phyloP scores from a whole-genome alignment of 2,113 vertebrate species.

The Melanerpes aurifrons region DNA sequence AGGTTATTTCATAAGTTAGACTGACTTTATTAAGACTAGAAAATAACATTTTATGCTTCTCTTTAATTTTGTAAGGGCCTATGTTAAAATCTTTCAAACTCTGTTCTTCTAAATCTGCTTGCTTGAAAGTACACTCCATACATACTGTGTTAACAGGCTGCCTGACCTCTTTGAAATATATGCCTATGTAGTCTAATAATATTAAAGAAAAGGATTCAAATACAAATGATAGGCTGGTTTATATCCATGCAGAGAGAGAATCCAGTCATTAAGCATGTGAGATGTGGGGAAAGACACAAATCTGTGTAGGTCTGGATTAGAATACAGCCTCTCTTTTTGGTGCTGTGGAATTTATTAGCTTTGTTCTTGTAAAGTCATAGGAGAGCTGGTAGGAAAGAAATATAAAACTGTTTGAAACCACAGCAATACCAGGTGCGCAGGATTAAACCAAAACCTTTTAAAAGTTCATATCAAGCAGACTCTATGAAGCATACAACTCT shows the following conservation, averaged over 20 bases:
- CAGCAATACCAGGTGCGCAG: conserved; percentile 38
- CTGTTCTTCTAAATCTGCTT: not conserved
- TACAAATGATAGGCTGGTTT: conserved; percentile 44
- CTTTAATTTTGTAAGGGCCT: not conserved
- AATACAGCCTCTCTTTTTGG: conserved; percentile 37
- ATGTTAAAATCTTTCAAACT: conserved; percentile 7
- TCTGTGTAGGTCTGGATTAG: not conserved
- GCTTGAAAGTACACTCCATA: not conserved
- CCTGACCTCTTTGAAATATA: conserved; percentile 20
- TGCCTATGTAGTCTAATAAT: conserved; percentile 29
- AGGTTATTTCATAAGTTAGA: not conserved
- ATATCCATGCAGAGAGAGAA: conserved; percentile 1
- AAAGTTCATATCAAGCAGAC: not conserved
- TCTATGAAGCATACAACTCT: not conserved
- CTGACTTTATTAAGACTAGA: conserved; percentile 23
- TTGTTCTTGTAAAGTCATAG: conserved; percentile 43
- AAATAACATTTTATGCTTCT: conserved; percentile 26
- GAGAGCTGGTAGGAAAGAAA: conserved; percentile 29
- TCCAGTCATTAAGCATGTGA: not conserved
- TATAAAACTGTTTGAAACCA: conserved; percentile 14
- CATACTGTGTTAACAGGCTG: conserved; percentile 38
- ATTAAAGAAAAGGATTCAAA: conserved; percentile 2
- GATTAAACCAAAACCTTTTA: conserved; percentile 32
- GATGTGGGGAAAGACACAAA: not conserved
- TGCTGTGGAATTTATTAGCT: conserved; percentile 46